Conservation (phyloP, 2,113 vertebrate genomes). For the Prietella phreatophila region DNA sequence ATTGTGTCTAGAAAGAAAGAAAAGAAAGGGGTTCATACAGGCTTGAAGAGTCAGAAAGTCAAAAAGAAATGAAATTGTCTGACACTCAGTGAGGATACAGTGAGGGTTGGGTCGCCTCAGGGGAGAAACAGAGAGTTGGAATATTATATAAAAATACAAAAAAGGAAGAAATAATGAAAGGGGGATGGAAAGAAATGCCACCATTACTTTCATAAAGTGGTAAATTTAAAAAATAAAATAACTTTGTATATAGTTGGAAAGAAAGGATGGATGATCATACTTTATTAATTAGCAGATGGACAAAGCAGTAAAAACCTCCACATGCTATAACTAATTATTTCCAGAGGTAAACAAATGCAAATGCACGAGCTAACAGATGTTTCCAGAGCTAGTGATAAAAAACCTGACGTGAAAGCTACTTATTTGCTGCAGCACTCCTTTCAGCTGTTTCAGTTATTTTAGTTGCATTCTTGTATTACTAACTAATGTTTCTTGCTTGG, state of each 20-base stretch:
- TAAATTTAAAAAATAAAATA: neutral
- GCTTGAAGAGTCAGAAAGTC: neutral
- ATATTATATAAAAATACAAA: neutral
- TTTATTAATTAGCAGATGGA: slow-evolving; percentile 7
- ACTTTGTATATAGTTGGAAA: neutral
- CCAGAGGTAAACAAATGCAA: neutral
- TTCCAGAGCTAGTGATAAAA: neutral
- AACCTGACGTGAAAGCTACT: neutral
- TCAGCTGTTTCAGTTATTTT: neutral
- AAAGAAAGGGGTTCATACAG: neutral
- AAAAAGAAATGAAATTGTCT: neutral
- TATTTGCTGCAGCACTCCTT: neutral
- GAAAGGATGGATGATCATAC: neutral
- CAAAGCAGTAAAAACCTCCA: neutral
- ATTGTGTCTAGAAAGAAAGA: neutral
- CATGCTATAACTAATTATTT: neutral
- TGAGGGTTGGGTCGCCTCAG: neutral
- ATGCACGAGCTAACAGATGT: neutral
- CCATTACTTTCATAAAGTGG: neutral
- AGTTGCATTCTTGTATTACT: neutral
- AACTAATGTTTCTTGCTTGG: neutral
- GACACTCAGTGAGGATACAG: neutral
- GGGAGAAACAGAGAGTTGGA: neutral
- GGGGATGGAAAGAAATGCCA: neutral
- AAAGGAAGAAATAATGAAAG: neutral